Conservation (phyloP, 1,140 invertebrate genomes). For the Leucophenga varia region DNA sequence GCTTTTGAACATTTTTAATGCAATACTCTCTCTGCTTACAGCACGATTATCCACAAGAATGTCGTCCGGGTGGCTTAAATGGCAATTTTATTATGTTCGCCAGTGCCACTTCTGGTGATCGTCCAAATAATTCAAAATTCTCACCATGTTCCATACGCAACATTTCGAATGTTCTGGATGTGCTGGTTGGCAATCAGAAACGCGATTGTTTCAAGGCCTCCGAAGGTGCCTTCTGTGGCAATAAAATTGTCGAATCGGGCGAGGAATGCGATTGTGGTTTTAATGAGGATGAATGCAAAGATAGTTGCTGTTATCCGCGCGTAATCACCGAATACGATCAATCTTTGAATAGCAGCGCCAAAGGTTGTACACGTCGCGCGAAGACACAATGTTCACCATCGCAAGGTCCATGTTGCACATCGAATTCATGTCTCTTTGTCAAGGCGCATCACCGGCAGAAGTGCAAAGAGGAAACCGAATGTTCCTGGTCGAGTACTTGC, state of each 20-base stretch:
- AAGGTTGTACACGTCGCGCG: conserved; percentile 76
- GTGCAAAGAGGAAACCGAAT: conserved; percentile 86
- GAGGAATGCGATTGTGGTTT: conserved; percentile 99
- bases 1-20: too few species aligned
- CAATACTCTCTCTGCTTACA: conserved; percentile 56
- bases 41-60: conserved; percentile 94
- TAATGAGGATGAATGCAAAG: conserved; percentile 87
- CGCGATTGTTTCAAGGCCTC: conserved; percentile 92
- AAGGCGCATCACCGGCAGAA: conserved; percentile 63
- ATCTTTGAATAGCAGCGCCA: conserved; percentile 70
- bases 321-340: conserved; percentile 70
- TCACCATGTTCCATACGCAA: conserved; percentile 91
- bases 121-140: conserved; percentile 94
- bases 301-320: conserved; percentile 92
- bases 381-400: conserved; percentile 90
- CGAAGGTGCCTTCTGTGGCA: conserved; percentile 96
- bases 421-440: conserved; percentile 80
- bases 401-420: conserved; percentile 92
- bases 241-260: conserved; percentile 96
- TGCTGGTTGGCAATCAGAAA: conserved; percentile 87
- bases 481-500: conserved; percentile 81
- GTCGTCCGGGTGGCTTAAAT: conserved; percentile 81
- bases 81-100: conserved; percentile 99
- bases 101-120: conserved; percentile 90
- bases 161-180: conserved; percentile 91